Evolutionary conservation across 2,113 vertebrate species (phyloP), one percentile per base, ranked within the genome.

Genomic region (Microcebus tavaratra): DNA sequence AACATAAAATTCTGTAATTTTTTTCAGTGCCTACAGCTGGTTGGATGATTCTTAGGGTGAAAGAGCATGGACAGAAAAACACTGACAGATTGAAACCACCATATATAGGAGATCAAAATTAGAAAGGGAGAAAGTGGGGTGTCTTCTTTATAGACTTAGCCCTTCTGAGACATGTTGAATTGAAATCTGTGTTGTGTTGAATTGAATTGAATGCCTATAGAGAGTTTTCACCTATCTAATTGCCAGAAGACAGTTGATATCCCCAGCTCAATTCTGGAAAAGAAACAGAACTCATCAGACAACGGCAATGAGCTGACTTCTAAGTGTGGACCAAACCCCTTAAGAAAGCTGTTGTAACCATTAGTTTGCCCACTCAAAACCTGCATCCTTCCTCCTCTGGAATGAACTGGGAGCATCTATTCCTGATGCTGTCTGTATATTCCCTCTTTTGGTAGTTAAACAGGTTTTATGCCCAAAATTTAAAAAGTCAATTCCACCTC

Each of bases 401-500:
- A 59, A 70, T 3, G 67, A 81, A 75, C 0, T 1, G 31, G 48
- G 72, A 75, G 6, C 45, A 42, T 14, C 34, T 48, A 39, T 39
- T 36, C 48, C 20, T 45, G 14, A 27, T 59, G 14, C 45, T 87
- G 5, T 39, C 57, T 68, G n/a, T 87, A 34, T 50, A 17, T 79
- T 87, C 55, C 36, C 23, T n/a, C 1, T 36, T 81, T 53, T 80
- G 9, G 12, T 21, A n/a, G 67, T 57, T 78, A 67, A 86, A 20
- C 7, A 63, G 31, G 48, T 50, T 94, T 91, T 78, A 36, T 61
- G 53, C 21, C 29, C 9, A n/a, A 48, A 8, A 61, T 93, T 68
- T 63, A 36, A 83, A 96, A 97, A 88, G 1, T 7, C 63, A 95
- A 79, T 91, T 75, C 14, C 57, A 82, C 92, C 31, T 90, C 39